Percentiles rank a stretch among this genome's conserved stretches.
Conservation (phyloP, 2,888 invertebrate species). For the Apotomis capreana region DNA sequence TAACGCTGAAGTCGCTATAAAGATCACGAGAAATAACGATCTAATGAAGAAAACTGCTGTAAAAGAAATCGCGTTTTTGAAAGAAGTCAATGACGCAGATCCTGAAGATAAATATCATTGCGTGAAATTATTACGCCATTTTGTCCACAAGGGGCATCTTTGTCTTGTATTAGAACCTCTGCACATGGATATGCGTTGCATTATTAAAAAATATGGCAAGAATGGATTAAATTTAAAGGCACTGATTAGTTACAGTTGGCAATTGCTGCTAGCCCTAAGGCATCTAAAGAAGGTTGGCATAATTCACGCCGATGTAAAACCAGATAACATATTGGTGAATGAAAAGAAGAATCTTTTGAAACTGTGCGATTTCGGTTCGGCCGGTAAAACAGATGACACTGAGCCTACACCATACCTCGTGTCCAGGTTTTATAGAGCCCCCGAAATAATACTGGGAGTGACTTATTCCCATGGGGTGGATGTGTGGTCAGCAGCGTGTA, state of each 20-base stretch:
- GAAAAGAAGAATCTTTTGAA: conserved; percentile 98
- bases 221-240: conserved; percentile 98
- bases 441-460: conserved; percentile 99
- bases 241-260: conserved; percentile 97
- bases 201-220: conserved; percentile 97
- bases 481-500: conserved; percentile 99
- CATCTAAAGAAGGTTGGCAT: conserved; percentile 97
- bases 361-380: conserved; percentile 99
- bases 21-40: conserved; percentile 99
- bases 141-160: conserved; percentile 98
- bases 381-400: conserved; percentile 95
- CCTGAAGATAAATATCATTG: conserved; percentile 98
- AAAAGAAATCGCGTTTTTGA: conserved; percentile 96
- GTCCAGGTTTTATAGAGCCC: conserved; percentile 98
- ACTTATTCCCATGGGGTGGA: conserved; percentile 98
- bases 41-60: conserved; percentile 99
- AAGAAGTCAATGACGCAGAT: conserved; percentile 97
- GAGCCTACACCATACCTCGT: conserved; percentile 99
- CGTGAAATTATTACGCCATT: conserved; percentile 92
- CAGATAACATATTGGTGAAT: conserved; percentile 99
- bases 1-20: conserved; percentile 96
- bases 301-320: conserved; percentile 99
- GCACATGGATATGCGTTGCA: conserved; percentile 94
- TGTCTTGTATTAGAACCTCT: conserved; percentile 99
- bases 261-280: conserved; percentile 95